A percentile compares a stretch with the other conserved stretches of the same genome.
Conservation (phyloP, 2,113 vertebrate species). For the Globicephala melas region DNA sequence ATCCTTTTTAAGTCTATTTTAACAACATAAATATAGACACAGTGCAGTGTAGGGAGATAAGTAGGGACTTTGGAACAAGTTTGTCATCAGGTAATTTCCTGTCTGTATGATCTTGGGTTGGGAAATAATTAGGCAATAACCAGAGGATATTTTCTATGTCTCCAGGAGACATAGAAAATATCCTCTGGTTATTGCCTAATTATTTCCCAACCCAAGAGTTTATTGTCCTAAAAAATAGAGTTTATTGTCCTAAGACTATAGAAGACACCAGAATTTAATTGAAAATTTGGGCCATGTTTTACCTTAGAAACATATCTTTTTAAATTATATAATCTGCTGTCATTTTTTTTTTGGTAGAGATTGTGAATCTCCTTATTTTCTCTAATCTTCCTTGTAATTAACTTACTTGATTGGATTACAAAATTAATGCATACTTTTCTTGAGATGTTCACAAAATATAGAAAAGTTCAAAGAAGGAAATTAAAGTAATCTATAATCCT, state of each 20-base stretch:
- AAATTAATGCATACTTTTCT: not conserved
- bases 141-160: not conserved
- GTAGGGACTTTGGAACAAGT: not conserved
- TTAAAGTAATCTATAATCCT: not conserved
- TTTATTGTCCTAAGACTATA: not conserved
- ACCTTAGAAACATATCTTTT: not conserved
- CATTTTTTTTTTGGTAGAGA: not conserved
- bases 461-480: constrained; percentile 8
- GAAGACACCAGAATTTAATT: not conserved
- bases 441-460: not conserved
- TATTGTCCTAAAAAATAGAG: not conserved
- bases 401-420: not conserved
- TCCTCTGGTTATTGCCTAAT: too few relatives aligned
- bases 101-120: not conserved
- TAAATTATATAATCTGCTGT: not conserved
- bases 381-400: not conserved
- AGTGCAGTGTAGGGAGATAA: not conserved
- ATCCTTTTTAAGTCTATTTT: not conserved
- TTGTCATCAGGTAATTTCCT: not conserved
- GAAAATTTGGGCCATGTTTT: not conserved
- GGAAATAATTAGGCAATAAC: not conserved
- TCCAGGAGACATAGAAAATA: not conserved
- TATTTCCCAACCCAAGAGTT: too few relatives aligned
- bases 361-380: not conserved
- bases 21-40: not conserved